Percentiles rank a stretch among this genome's conserved stretches.
Conservation (phyloP, 64 coral and sea anemone genomes). For the Pocillopora verrucosa region DNA sequence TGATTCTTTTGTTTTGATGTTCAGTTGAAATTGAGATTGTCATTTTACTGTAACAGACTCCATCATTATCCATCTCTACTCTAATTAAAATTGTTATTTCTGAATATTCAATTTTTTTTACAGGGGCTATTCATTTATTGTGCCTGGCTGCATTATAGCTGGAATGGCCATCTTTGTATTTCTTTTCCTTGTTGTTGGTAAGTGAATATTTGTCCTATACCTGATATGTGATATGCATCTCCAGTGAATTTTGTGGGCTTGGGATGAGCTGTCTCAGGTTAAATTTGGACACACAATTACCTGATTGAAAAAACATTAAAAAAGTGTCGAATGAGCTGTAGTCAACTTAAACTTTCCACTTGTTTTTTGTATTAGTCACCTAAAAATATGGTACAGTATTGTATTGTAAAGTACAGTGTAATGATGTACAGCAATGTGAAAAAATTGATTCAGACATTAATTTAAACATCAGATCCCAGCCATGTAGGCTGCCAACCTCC, state of each 20-base stretch:
- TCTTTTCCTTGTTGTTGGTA: slow-evolving; percentile 94
- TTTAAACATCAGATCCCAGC: slow-evolving; percentile 76
- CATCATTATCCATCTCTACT: no score
- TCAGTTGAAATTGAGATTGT: no score
- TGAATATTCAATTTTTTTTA: slow-evolving; percentile 18
- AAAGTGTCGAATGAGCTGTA: no score
- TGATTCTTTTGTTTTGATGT: no score
- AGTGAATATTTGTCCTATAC: background rate
- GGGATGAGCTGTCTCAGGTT: no score
- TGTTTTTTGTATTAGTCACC: background rate
- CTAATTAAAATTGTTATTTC: background rate
- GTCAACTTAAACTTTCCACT: background rate
- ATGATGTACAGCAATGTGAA: background rate
- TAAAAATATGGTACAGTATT: no score
- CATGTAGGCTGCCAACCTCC: slow-evolving; percentile 94
- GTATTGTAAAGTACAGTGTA: background rate
- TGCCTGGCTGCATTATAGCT: slow-evolving; percentile 86
- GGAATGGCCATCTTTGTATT: slow-evolving; percentile 81
- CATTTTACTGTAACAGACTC: no score
- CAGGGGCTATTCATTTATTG: slow-evolving; percentile 97
- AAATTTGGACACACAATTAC: no score
- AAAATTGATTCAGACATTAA: background rate
- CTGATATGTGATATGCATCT: background rate
- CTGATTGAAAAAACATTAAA: no score
- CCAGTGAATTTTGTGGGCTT: no score